A percentile compares a stretch with the other conserved stretches of the same genome.
These are phyloP conservation scores for Drosophila birchii DNA, from an alignment of 2,888 invertebrate genomes.

Conservation along the genomic window DNA sequence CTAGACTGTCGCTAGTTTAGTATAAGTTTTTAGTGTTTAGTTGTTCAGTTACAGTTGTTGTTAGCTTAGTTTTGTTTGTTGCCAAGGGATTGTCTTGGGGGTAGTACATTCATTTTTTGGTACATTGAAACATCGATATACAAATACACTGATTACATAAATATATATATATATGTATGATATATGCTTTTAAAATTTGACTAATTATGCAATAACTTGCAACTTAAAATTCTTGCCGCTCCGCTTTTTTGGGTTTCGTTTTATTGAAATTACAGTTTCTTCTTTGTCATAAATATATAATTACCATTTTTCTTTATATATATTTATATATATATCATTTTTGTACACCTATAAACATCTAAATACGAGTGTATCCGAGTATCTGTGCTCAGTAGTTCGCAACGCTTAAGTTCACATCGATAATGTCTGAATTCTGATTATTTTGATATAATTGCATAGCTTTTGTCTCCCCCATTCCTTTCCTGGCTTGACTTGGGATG, in stretches of 20 bases:
- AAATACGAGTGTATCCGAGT: conserved; percentile 47
- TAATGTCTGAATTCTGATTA: conserved; percentile 43
- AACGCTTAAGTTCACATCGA: conserved; percentile 75
- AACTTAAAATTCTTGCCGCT: conserved; percentile 48
- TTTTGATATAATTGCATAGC: conserved; percentile 40
- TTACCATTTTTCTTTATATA: conserved; percentile 61
- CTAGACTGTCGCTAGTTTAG: conserved; percentile 44
- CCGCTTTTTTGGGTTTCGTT: conserved; percentile 46
- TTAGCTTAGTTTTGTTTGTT: conserved; percentile 49
- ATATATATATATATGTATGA: conserved; percentile 50
- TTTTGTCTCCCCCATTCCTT: conserved; percentile 9
- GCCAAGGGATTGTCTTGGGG: conserved; percentile 78
- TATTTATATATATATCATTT: conserved; percentile 29
- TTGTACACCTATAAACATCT: conserved; percentile 75
- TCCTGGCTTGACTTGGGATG: conserved; percentile 17
- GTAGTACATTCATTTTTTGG: conserved; percentile 50
- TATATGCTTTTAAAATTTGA: conserved; percentile 55
- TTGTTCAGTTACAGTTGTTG: conserved; percentile 27
- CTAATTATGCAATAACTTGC: conserved; percentile 52
- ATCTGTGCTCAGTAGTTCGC: conserved; percentile 45
- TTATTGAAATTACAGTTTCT: conserved; percentile 85
- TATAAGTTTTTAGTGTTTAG: conserved; percentile 4
- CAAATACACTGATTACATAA: conserved; percentile 64
- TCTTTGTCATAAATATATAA: conserved; percentile 77
- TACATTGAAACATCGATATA: conserved; percentile 73